Evolutionary conservation across 2,797 vertebrate species (phyloP).

Genomic region (Trachops cirrhosus): DNA sequence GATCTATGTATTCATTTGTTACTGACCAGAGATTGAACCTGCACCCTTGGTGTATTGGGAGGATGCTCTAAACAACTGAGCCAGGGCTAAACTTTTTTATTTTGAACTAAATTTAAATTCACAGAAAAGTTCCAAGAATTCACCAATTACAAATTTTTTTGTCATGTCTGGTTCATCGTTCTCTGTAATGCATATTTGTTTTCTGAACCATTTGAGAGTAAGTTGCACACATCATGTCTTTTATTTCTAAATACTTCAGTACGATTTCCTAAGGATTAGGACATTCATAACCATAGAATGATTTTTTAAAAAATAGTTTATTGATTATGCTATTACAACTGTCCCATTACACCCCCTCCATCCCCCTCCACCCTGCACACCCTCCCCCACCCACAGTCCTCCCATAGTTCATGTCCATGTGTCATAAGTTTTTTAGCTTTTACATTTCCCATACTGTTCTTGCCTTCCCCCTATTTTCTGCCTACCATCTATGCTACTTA

Average conservation of each 20-base stretch:
- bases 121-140: background rate
- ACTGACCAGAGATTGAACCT: background rate
- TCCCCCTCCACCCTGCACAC: too few species aligned
- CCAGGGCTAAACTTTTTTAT: background rate
- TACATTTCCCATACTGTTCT: too few species aligned
- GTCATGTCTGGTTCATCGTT: background rate
- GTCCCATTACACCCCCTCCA: too few species aligned
- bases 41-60: background rate
- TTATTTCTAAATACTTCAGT: background rate
- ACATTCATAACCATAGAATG: background rate
- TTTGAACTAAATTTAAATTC: constrained; percentile 5
- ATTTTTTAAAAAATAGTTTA: constrained; percentile 5
- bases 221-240: background rate
- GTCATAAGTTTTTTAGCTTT: too few species aligned
- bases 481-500: too few species aligned
- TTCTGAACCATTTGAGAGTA: background rate
- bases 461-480: too few species aligned
- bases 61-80: background rate
- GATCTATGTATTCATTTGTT: background rate
- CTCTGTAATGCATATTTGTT: background rate
- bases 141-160: background rate
- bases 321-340: too few species aligned
- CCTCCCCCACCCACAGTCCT: too few species aligned
- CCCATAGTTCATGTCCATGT: too few species aligned
- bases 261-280: background rate